Evolutionary conservation across 2,888 invertebrate species (phyloP).

Genomic region (Lochmaea crataegi): DNA sequence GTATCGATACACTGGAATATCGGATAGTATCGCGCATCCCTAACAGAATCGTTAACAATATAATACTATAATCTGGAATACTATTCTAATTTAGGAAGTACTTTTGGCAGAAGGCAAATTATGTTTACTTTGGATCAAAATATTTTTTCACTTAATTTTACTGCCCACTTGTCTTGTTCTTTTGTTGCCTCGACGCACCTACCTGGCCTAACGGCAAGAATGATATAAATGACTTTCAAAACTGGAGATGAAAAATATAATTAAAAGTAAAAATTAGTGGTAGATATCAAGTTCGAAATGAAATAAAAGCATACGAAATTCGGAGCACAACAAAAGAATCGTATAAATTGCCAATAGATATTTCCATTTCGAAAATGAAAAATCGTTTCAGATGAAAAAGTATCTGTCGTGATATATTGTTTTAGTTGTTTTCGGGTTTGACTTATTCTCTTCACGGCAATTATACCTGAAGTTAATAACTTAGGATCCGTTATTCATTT

Average conservation of each 20-base stretch:
- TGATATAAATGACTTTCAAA: conserved; percentile 15
- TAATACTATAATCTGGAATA: no score
- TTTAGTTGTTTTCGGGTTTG: conserved; percentile 58
- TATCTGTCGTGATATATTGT: conserved; percentile 62
- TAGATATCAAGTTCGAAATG: conserved; percentile 16
- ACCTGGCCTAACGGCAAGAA: conserved; percentile 26
- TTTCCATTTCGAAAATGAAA: conserved; percentile 59
- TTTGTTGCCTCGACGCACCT: conserved; percentile 14
- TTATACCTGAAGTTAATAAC: conserved; percentile 60
- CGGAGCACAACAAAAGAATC: conserved; percentile 54
- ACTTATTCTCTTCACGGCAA: conserved; percentile 59
- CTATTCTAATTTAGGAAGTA: no score
- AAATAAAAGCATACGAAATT: conserved; percentile 52
- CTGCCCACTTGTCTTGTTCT: neutral
- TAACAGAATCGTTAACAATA: no score
- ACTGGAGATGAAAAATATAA: conserved; percentile 10
- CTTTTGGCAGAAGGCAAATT: no score
- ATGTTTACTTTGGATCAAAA: no score
- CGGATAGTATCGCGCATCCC: no score
- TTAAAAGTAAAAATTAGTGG: conserved; percentile 26
- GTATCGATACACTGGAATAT: no score
- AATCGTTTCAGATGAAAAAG: conserved; percentile 55
- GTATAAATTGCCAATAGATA: conserved; percentile 63
- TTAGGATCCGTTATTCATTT: conserved; percentile 37
- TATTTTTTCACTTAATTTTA: no score